Base-by-base conservation (phyloP, 1,140 invertebrate genomes). In the Neotoxoptera formosana region DNA sequence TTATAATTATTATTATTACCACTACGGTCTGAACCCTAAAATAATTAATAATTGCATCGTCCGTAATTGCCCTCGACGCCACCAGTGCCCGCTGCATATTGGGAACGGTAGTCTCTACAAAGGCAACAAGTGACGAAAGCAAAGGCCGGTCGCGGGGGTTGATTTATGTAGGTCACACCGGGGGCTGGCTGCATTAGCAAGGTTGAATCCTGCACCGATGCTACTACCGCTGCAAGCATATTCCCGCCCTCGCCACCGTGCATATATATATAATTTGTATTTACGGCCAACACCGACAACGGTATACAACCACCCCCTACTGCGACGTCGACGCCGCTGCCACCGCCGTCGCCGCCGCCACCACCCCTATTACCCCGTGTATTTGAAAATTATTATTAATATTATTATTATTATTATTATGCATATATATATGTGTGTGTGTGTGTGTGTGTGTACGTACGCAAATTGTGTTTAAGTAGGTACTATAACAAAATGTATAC, bases 91-190 rank as follows among this genome's bases (percentile, higher is more conserved):
- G 7, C 21, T 34, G 20, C 34, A 83, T 83, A 83, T 83, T 83
- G 34, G 76, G n/a, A 34, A 81, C 76, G 76, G 34, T 83, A 36
- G 76, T 83, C 76, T 45, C 25, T 47, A 88, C 21, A 25, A n/a
- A 56, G 51, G 51, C 88, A 89, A 89, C 88, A 89, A 89, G 88
- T 89, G 88, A 89, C 88, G 88, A 89, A 89, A 89, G 88, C 88
- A 86, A 86, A 86, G 7, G 51, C 34, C 21, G 51, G n/a, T 56
- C 34, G 88, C 34, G 48, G 47, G 88, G 88, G 88, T 89, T 89
- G 51, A 89, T 89, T 89, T 89, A 89, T 89, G 51, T 89, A 89
- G 88, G 88, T 89, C 88, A 89, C 51, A 89, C 30, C n/a, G n/a
- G 47, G 48, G 0, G 20, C 7, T 53, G 34, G 20, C 7, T 53